Evolutionary conservation across 92 coral and sea anemone species (phyloP), one percentile per base, ranked within the genome.

Genomic region (Paramuricea clavata): DNA sequence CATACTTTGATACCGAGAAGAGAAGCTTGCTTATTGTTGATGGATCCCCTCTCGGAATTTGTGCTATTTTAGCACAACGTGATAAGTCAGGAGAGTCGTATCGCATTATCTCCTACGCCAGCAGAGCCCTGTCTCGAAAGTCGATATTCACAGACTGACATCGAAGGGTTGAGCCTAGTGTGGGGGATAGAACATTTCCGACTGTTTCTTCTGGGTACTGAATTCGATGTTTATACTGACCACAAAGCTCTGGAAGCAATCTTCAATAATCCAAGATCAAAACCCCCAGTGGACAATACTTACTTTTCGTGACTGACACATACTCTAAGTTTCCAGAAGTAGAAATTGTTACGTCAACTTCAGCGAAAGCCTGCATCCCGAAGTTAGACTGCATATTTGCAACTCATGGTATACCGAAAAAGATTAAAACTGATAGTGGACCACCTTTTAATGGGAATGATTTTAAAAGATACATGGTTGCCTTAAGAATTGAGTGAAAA

Each of bases 291-390:
- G 90, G 79, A 54, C 69, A 78, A 43, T 86, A 68, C 78, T 49
- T 78, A 60, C 85, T 86, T 12, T 65, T 86, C n/a, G 90, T 68
- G 43, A 49, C 60, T 12, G 89, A 86, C 57, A 86, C 39, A 6
- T 60, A 76, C 39, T 87, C 86, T n/a, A 87, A 80, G 78, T 87
- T 86, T 47, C 90, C 90, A 43, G 86, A 79, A 77, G 86, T 87
- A 44, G 90, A 49, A 43, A 68, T 69, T 21, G 86, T 79, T 1
- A 87, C 49, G 22, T 79, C 86, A 25, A 87, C 85, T 3, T 57
- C 39, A 22, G 81, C 31, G 16, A 80, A 49, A 49, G 90, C 34
- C 6, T 79, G 71, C 41, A 79, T 87, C 27, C 90, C 86, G 2
- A 81, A 87, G 52, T 56, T 87, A 43, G 90, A 87, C 15, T 54